A percentile compares a stretch with the other conserved stretches of the same genome.
phyloP scores from a whole-genome alignment of 2,797 vertebrate species.

The Lacerta bilineata region DNA sequence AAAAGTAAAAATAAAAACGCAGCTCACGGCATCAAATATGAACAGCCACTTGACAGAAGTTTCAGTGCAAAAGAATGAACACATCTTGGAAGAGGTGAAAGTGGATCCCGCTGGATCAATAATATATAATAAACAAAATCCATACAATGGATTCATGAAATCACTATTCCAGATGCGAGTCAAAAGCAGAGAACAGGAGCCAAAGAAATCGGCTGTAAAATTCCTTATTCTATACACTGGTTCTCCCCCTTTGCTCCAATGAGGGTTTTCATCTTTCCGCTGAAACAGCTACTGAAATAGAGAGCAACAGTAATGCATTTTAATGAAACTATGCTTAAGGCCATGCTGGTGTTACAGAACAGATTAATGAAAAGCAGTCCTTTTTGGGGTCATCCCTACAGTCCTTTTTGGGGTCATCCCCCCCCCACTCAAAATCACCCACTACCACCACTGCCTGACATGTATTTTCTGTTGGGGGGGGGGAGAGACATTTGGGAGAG shows the following conservation, averaged over 20 bases:
- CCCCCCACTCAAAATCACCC: background rate
- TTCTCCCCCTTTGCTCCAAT: background rate
- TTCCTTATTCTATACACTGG: background rate
- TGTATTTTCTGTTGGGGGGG: background rate
- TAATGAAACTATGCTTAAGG: background rate
- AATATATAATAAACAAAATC: background rate
- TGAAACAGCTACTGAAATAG: background rate
- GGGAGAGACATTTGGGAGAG: background rate
- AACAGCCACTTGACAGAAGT: background rate
- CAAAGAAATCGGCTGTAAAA: background rate
- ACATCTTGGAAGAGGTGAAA: background rate
- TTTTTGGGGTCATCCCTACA: background rate
- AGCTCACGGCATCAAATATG: background rate
- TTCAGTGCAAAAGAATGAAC: background rate
- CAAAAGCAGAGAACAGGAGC: background rate
- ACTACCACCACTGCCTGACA: background rate
- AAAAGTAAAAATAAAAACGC: too few relatives aligned
- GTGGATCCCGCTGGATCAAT: too few relatives aligned
- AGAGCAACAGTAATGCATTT: background rate
- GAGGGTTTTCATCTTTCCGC: background rate
- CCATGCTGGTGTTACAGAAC: background rate
- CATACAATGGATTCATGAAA: background rate
- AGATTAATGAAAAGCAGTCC: background rate
- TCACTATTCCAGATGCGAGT: background rate
- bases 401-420: background rate